phyloP scores from a whole-genome alignment of 2,888 invertebrate species.

The Opisthograptis luteolata region DNA sequence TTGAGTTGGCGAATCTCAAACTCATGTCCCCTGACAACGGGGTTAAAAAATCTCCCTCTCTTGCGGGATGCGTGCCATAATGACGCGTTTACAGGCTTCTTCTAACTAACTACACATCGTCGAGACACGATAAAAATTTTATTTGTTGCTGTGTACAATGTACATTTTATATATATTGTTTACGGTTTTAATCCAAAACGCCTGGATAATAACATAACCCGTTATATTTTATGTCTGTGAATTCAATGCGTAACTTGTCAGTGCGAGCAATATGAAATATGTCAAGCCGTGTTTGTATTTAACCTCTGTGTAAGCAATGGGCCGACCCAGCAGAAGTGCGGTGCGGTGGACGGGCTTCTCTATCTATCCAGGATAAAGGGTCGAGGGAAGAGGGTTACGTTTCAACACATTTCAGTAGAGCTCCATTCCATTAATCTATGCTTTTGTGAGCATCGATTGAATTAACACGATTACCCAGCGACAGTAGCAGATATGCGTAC shows the following conservation, averaged over 20 bases:
- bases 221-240: no score
- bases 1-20: slow-evolving; percentile 51
- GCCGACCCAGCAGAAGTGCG: not conserved
- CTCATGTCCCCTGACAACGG: slow-evolving; percentile 20
- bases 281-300: slow-evolving; percentile 13
- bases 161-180: no score
- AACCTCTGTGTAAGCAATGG: slow-evolving; percentile 15
- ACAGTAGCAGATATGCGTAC: slow-evolving; percentile 27
- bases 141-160: not conserved
- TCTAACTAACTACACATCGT: not conserved
- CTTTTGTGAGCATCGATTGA: slow-evolving; percentile 45
- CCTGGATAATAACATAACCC: no score
- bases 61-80: slow-evolving; percentile 13
- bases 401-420: slow-evolving; percentile 49
- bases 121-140: not conserved
- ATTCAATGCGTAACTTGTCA: not conserved
- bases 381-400: slow-evolving; percentile 32
- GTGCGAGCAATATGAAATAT: slow-evolving; percentile 2
- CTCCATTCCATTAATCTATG: slow-evolving; percentile 53
- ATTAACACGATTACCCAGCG: slow-evolving; percentile 28
- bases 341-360: slow-evolving; percentile 7
- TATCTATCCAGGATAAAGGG: slow-evolving; percentile 1
- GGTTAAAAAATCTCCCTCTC: slow-evolving; percentile 23
- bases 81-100: slow-evolving; percentile 11
- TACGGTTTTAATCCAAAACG: no score